Conservation (phyloP, 2,797 vertebrate genomes). For the Catostomus latipinnis region DNA sequence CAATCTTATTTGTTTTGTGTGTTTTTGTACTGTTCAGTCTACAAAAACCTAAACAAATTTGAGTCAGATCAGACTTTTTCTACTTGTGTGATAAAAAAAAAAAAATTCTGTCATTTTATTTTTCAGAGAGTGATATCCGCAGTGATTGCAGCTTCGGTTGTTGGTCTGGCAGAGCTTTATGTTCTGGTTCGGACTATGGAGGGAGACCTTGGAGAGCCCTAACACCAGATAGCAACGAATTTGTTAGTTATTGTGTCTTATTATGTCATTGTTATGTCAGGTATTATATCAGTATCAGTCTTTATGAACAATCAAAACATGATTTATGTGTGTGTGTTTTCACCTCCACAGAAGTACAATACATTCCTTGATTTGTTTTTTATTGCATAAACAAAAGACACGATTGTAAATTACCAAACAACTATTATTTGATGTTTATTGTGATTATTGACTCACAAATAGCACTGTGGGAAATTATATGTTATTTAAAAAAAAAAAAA, state of each 20-base stretch:
- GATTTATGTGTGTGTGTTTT: background rate
- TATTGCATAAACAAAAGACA: background rate
- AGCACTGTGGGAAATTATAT: background rate
- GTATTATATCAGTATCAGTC: background rate
- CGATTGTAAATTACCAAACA: background rate
- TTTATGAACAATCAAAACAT: background rate
- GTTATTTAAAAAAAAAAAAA: slow-evolving; percentile 11
- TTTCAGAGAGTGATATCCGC: slow-evolving; percentile 83
- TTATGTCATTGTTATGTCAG: background rate
- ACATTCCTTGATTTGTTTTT: background rate
- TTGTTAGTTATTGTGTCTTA: background rate
- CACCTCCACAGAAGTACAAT: background rate
- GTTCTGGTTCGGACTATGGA: slow-evolving; percentile 93
- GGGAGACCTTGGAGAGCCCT: slow-evolving; percentile 90
- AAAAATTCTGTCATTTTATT: background rate
- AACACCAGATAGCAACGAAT: slow-evolving; percentile 52
- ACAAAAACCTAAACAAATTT: too few species aligned
- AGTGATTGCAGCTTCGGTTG: slow-evolving; percentile 91
- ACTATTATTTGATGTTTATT: slow-evolving; percentile 15
- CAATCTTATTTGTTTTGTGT: too few species aligned
- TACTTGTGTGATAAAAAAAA: too few species aligned
- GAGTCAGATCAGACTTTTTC: too few species aligned
- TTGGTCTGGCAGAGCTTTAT: slow-evolving; percentile 94
- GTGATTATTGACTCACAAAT: slow-evolving; percentile 1
- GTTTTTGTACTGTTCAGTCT: too few species aligned